Percentiles rank a stretch among this genome's conserved stretches.
phyloP scores from a whole-genome alignment of 2,113 vertebrate species.

The Pholis gunnellus region DNA sequence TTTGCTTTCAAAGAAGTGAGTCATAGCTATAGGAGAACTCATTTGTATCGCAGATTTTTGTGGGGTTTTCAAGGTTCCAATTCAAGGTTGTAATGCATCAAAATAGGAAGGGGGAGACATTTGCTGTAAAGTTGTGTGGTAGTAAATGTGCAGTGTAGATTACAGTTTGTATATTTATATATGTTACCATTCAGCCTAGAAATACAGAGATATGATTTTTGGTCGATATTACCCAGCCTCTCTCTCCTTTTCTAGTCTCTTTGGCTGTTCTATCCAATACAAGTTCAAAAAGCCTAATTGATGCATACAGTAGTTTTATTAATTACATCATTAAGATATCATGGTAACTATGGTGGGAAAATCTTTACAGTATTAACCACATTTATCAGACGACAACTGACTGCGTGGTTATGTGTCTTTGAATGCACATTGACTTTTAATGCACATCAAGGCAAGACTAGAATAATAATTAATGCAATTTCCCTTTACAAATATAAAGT shows the following conservation, averaged over 20 bases:
- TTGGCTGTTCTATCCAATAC: too few relatives aligned
- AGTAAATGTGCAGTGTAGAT: too few relatives aligned
- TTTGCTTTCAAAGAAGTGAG: background rate
- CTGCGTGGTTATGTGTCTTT: background rate
- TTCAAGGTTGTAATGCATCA: slow-evolving; percentile 1
- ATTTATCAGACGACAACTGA: background rate
- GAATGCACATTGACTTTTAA: background rate
- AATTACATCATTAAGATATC: background rate
- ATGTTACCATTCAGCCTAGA: background rate
- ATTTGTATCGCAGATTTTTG: background rate
- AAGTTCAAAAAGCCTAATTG: background rate
- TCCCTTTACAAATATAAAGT: background rate
- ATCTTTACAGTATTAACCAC: background rate
- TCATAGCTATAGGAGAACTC: background rate
- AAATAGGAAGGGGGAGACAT: background rate
- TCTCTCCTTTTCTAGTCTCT: background rate
- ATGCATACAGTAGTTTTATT: background rate
- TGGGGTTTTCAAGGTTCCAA: background rate
- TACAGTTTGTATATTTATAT: too few relatives aligned
- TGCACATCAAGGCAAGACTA: background rate
- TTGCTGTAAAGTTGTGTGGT: background rate
- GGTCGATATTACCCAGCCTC: background rate
- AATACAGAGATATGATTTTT: background rate
- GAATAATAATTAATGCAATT: background rate
- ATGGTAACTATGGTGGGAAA: background rate